Evolutionary conservation across 2,888 invertebrate genomes (phyloP), one percentile per base, ranked within the genome.

Genomic region (Cantharis nigra): DNA sequence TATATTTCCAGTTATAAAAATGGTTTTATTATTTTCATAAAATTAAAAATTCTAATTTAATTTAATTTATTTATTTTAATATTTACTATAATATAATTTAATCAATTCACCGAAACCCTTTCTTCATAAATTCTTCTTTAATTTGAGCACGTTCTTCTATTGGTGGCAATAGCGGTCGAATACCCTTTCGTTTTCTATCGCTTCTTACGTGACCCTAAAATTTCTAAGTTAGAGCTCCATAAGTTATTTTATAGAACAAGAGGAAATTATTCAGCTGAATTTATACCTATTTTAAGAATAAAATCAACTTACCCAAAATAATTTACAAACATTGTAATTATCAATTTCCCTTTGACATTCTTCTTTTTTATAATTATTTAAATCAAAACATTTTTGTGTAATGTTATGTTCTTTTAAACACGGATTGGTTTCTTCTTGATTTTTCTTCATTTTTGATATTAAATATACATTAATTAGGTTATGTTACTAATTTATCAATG

Each of bases 301-400:
- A 20, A 23, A 63, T 74, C 72, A n/a, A 75, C 87, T 88, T 90
- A 96, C 96, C 97, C 96, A 97, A 89, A 97, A 96, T 79, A 92
- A 91, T 87, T 92, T 94, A 87, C 96, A 97, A 3, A 90, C 91
- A 79, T 92, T 94, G 85, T 96, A 96, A 87, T 97, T 97, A 62
- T 91, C 91, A 85, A 96, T 95, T 85, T 92, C 92, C 0, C 87
- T 76, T 83, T 89, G 87, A 85, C 97, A 97, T 84, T 91, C 91
- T 0, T 91, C 90, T 72, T 91, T 90, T 80, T 94, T 91, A 83
- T 91, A 94, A 82, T 92, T 91, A 85, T 93, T 92, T 72, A 92
- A 91, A 83, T 92, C 90, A 18, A 96, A 89, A 84, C 97, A 97
- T 85, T 92, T 91, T 77, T 91, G 92, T 0, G 95, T 93, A 82